phyloP scores from a whole-genome alignment of 2,113 vertebrate species.

The Thinocorus orbignyianus region DNA sequence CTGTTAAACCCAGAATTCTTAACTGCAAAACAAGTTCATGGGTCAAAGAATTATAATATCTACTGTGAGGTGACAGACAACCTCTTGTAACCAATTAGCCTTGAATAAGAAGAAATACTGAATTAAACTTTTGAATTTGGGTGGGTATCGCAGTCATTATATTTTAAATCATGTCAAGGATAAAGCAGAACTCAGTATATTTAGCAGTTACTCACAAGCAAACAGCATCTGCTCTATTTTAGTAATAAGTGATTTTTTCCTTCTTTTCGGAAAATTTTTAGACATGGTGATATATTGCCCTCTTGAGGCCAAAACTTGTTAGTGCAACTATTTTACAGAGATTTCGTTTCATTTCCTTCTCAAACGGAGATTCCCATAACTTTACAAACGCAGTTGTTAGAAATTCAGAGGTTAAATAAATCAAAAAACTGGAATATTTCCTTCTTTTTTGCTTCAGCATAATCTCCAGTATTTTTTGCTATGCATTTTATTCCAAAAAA shows the following conservation, averaged over 20 bases:
- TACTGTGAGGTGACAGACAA: not conserved
- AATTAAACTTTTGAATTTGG: slow-evolving; percentile 2
- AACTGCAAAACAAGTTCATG: slow-evolving; percentile 23
- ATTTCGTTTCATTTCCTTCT: not conserved
- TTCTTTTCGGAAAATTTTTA: not conserved
- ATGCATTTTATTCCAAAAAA: not conserved
- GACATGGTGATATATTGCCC: slow-evolving; percentile 44
- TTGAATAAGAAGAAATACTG: not conserved
- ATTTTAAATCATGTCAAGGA: not conserved
- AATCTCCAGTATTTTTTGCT: not conserved
- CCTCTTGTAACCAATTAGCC: slow-evolving; percentile 19
- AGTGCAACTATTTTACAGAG: not conserved
- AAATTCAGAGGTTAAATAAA: not conserved
- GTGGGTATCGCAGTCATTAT: not conserved
- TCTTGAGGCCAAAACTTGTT: slow-evolving; percentile 41
- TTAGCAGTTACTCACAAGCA: not conserved
- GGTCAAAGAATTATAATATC: slow-evolving; percentile 17
- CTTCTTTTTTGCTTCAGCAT: not conserved
- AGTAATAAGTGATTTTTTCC: not conserved
- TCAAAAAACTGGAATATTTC: not conserved
- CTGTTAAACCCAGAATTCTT: not conserved
- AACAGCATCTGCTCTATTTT: not conserved
- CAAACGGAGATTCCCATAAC: not conserved
- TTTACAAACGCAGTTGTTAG: not conserved
- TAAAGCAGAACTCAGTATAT: slow-evolving; percentile 33